Base-by-base conservation (phyloP, 2,113 vertebrate species). In the Anarhynchus alexandrinus region DNA sequence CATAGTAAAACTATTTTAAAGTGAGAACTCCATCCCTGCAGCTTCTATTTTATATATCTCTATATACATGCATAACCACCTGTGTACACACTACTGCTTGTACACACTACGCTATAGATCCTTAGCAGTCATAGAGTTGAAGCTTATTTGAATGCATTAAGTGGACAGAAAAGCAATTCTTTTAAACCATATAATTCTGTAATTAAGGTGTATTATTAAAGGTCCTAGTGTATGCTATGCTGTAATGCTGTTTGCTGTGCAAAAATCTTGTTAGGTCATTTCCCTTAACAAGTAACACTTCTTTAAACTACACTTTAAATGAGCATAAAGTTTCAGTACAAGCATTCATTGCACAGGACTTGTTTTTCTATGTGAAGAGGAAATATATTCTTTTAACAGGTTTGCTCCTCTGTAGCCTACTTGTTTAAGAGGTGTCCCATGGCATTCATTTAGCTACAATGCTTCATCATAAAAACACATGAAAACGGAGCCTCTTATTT, bases 371-470 rank as follows among this genome's bases (percentile, higher is more conserved):
- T 81, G 38, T 55, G 91, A 93, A 94, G 67, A 95, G 93, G 94
- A 97, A 97, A 97, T 95, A 91, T 82, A 94, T 92, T 94, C 82
- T 97, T 97, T 97, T 95, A 97, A 96, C 78, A 95, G 86, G 96
- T 97, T 96, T 93, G 85, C n/a, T 96, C 78, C 88, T 97, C 95
- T 95, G 88, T 96, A 96, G 61, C 81, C 71, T 94, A 88, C 92
- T 96, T 97, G 94, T 97, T 98, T 97, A 94, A 97, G 90, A 94
- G 65, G 11, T 66, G 86, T 97, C 97, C 97, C 96, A 89, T 76
- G 97, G 79, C 94, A 97, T 97, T 97, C 88, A 94, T 97, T 98
- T 96, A 97, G 94, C 66, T 92, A 83, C 96, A 98, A 96, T 74
- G 94, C 92, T 96, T 94, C 77, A 91, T 94, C 93, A 95, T 96